These are phyloP conservation scores for Nasonia oneida DNA, from an alignment of 2,888 invertebrate genomes.

Conservation along the genomic window DNA sequence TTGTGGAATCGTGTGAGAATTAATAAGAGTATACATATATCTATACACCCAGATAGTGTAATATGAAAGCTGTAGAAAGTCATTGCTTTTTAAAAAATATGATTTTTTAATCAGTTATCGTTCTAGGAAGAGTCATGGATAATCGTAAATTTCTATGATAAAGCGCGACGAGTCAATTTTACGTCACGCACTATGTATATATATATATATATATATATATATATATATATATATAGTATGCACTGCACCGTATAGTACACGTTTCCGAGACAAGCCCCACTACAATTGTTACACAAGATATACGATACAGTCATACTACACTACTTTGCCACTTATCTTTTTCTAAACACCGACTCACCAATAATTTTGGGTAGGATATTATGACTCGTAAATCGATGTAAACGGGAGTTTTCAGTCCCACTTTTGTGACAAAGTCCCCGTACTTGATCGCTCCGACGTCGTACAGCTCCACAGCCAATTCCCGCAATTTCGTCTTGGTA, in stretches of 20 bases:
- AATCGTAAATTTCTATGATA: background rate
- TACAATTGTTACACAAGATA: background rate
- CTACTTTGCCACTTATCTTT: background rate
- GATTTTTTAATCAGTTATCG: background rate
- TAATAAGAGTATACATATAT: too few relatives aligned
- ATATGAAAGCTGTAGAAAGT: background rate
- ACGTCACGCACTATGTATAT: background rate
- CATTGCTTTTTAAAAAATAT: background rate
- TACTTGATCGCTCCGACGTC: slow-evolving; percentile 94
- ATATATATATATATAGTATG: too few relatives aligned
- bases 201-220: too few relatives aligned
- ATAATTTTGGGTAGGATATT: slow-evolving; percentile 92
- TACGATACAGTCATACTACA: background rate
- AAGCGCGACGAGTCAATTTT: background rate
- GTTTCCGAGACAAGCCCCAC: background rate
- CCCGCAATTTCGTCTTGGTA: slow-evolving; percentile 78
- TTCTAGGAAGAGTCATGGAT: background rate
- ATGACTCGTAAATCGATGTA: slow-evolving; percentile 97
- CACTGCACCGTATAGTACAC: background rate
- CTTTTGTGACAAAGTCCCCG: slow-evolving; percentile 95
- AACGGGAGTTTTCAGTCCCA: slow-evolving; percentile 94
- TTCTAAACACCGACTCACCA: slow-evolving; percentile 84
- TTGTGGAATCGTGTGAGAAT: background rate
- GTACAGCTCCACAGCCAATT: slow-evolving; percentile 86
- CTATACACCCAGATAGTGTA: too few relatives aligned